phyloP scores from a whole-genome alignment of 2,113 vertebrate species.

The Glaucidium brasilianum region DNA sequence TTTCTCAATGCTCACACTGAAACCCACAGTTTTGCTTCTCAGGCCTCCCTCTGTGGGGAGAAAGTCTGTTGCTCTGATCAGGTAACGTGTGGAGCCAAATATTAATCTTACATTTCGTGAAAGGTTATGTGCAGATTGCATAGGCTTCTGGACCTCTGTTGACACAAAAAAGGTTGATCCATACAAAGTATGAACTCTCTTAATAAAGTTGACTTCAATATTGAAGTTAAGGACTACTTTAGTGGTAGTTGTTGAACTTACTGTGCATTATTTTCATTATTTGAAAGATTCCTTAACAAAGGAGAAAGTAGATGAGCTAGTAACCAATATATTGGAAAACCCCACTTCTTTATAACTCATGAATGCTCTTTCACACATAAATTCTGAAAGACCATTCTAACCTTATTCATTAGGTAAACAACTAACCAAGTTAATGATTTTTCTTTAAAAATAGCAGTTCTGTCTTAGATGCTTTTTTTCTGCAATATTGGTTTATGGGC shows the following conservation, averaged over 20 bases:
- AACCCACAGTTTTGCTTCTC: neutral
- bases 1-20: neutral
- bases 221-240: neutral
- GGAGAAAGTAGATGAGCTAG: neutral
- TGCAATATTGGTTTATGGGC: neutral
- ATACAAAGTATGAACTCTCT: neutral
- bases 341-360: neutral
- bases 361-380: neutral
- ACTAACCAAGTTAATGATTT: neutral
- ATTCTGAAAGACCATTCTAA: neutral
- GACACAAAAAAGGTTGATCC: neutral
- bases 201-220: neutral
- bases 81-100: neutral
- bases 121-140: neutral
- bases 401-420: neutral
- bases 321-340: neutral
- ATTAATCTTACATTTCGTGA: neutral
- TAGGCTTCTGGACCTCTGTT: neutral
- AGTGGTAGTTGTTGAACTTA: neutral
- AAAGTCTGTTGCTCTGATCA: neutral
- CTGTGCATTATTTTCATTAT: neutral
- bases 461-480: neutral
- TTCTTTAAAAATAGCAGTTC: neutral
- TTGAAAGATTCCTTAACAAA: neutral
- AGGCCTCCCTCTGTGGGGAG: fast-evolving